Conservation (phyloP, 2,888 invertebrate genomes). For the Portevinia maculata region DNA sequence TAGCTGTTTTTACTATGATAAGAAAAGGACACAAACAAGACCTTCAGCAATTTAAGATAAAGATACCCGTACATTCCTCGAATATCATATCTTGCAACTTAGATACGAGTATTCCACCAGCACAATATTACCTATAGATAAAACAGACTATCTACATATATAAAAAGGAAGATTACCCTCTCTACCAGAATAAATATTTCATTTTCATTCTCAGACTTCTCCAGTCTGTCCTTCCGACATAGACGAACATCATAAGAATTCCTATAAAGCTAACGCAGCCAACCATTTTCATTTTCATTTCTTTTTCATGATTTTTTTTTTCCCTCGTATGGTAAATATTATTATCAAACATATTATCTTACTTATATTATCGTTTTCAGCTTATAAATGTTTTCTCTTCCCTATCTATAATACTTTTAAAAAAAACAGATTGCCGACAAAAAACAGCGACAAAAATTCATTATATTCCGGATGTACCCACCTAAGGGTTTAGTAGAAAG, state of each 20-base stretch:
- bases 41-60: constrained; percentile 62
- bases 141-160: constrained; percentile 39
- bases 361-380: constrained; percentile 79
- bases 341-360: constrained; percentile 83
- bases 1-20: constrained; percentile 20
- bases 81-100: constrained; percentile 56
- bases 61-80: constrained; percentile 31
- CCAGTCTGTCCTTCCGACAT: constrained; percentile 29
- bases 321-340: constrained; percentile 80
- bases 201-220: constrained; percentile 13
- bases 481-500: constrained; percentile 50
- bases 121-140: constrained; percentile 53
- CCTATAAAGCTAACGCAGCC: background rate
- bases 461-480: constrained; percentile 62
- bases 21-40: constrained; percentile 67
- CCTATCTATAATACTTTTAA: constrained; percentile 55
- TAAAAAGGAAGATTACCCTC: constrained; percentile 59
- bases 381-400: constrained; percentile 68
- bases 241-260: background rate
- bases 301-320: constrained; percentile 2
- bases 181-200: constrained; percentile 17
- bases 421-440: constrained; percentile 48
- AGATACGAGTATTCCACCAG: constrained; percentile 47
- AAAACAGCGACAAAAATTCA: constrained; percentile 48
- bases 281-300: background rate